These are phyloP conservation scores for Platycheirus rosarum DNA, from an alignment of 2,888 invertebrate species.

Conservation along the genomic window DNA sequence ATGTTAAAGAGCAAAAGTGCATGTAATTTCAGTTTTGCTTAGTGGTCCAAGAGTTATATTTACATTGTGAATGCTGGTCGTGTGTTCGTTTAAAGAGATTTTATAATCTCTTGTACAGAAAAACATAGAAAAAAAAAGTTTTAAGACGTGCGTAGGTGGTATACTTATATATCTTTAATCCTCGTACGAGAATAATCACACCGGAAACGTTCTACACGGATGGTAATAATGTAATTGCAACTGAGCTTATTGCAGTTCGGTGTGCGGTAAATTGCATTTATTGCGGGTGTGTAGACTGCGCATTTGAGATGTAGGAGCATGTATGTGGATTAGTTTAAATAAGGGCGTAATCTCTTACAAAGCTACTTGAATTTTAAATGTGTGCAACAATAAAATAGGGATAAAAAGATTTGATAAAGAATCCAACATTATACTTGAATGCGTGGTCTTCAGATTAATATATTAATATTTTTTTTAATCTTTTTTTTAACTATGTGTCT, in stretches of 20 bases:
- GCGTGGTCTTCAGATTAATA: no score
- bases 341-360: no score
- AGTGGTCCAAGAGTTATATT: constrained; percentile 30
- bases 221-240: constrained; percentile 59
- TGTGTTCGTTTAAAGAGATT: constrained; percentile 28
- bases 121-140: constrained; percentile 25
- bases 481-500: no score
- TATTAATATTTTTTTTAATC: no score
- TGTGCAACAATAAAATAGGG: no score
- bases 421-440: no score
- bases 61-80: constrained; percentile 43
- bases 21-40: constrained; percentile 59
- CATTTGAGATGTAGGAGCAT: no score
- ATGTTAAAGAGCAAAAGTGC: constrained; percentile 70
- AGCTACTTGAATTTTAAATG: no score
- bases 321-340: no score
- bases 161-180: constrained; percentile 56
- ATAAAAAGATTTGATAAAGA: no score
- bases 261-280: no score
- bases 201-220: constrained; percentile 46
- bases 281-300: no score
- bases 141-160: constrained; percentile 32
- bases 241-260: background rate
- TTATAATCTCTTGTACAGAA: constrained; percentile 30
- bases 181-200: constrained; percentile 51